Percentiles rank a stretch among this genome's conserved stretches.
phyloP scores from a whole-genome alignment of 2,797 vertebrate genomes.

The Coendou prehensilis region DNA sequence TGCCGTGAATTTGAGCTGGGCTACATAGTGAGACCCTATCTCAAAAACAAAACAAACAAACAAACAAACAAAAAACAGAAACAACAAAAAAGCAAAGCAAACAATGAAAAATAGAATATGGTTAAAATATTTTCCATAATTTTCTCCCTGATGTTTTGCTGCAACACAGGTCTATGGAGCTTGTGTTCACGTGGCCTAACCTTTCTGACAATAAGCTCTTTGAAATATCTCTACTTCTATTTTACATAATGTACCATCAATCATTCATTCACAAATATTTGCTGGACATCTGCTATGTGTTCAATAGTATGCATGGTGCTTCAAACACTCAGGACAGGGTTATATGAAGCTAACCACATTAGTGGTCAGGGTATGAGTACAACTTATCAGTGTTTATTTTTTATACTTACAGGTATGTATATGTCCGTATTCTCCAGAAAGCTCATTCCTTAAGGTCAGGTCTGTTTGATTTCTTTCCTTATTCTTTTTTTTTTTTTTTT shows the following conservation, averaged over 20 bases:
- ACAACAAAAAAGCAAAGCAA: not conserved
- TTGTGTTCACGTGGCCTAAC: not conserved
- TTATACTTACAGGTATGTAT: not conserved
- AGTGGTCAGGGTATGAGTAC: not conserved
- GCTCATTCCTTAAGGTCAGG: not conserved
- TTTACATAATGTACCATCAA: not conserved
- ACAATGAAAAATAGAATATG: not conserved
- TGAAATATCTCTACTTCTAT: constrained; percentile 5
- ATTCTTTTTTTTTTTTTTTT: too few species aligned
- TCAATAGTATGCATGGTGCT: not conserved
- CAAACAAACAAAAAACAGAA: not conserved
- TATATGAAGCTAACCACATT: not conserved
- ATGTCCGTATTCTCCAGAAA: constrained; percentile 15
- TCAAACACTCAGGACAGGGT: not conserved
- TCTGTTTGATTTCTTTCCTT: constrained; percentile 1
- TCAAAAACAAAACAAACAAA: not conserved
- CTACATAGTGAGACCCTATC: not conserved
- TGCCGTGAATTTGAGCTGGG: not conserved
- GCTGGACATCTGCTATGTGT: not conserved
- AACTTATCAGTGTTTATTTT: not conserved
- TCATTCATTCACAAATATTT: not conserved
- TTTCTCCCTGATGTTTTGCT: not conserved
- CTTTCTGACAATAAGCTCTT: constrained; percentile 15
- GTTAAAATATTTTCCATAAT: not conserved
- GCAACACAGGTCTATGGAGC: not conserved